Base-by-base conservation (phyloP, 2,888 invertebrate genomes). In the Platycheirus rosarum region DNA sequence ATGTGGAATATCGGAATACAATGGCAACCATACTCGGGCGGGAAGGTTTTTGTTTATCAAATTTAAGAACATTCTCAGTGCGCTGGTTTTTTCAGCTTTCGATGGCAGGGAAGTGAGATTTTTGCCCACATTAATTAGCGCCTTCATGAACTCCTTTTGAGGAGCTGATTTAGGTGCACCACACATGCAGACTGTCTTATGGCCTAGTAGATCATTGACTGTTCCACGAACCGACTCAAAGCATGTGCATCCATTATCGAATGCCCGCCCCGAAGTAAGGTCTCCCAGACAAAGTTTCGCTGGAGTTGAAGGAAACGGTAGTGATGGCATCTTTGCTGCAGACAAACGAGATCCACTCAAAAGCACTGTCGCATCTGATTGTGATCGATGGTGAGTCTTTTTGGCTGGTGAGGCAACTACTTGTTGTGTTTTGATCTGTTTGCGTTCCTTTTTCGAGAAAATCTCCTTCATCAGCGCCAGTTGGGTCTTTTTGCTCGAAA, bases 21-120 rank as follows among this genome's bases (percentile, higher is more conserved):
- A 92, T 11, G 99, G 99, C 86, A 99, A 92, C 98, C 99, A 99
- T 79, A 99, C 99, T 75, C 98, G 92, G 9, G 99, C 98, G 11
- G 99, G 99, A 79, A 99, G 93, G 92, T 99, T 99, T 85, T 98
- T 93, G 92, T 99, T 99, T 75, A 99, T 92, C 86, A 97, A 93
- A 85, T 96, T 97, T 86, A 99, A 92, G 90, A 98, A 98, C 70
- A 98, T 97, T 84, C 98, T 94, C 85, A 99, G 92, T 86, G 97
- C 94, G 84, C 97, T 97, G 85, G 96, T 98, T 91, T 98, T 96
- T 85, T 96, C 95, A 90, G 99, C 98, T 91, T 97, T 97, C 60
- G 95, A 95, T 40, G 95, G 94, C 86, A 97, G 93, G 63, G 94
- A 93, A 86, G 95, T 95, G 84, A 97, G 91, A 86, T 95, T 93